These are phyloP conservation scores for Apis cerana DNA, from an alignment of 1,140 invertebrate species.

Conservation along the genomic window DNA sequence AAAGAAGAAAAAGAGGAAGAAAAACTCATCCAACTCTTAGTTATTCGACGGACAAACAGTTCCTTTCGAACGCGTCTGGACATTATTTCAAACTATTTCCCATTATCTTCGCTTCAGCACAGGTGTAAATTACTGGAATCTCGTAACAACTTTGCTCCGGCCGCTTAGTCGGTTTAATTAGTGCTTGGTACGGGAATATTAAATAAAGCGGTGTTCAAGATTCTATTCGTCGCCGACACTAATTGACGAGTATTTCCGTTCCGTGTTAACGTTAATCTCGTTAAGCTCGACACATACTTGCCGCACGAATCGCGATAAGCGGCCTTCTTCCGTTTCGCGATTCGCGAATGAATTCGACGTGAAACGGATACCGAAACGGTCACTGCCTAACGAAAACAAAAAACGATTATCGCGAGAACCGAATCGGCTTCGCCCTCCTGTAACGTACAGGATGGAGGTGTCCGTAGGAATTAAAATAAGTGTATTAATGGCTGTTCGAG, in stretches of 20 bases:
- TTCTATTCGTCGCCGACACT: constrained; percentile 2
- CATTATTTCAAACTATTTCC: too few species aligned
- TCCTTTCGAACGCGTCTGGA: neutral
- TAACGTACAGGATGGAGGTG: neutral
- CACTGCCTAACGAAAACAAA: too few species aligned
- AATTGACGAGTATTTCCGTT: constrained; percentile 40
- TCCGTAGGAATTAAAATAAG: constrained; percentile 10
- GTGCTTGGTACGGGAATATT: constrained; percentile 36
- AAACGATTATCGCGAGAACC: too few species aligned
- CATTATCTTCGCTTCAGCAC: neutral
- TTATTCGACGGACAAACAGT: too few species aligned
- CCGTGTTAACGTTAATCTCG: constrained; percentile 19
- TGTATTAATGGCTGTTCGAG: constrained; percentile 14
- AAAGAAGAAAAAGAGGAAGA: too few species aligned
- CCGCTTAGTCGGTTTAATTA: constrained; percentile 42
- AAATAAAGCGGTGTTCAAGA: constrained; percentile 23
- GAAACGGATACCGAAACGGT: neutral
- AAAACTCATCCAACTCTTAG: too few species aligned
- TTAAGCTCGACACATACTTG: neutral
- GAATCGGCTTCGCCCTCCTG: too few species aligned
- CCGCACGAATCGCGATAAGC: neutral
- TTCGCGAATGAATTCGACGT: neutral
- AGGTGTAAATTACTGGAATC: constrained; percentile 32
- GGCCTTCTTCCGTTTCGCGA: neutral
- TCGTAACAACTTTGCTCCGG: neutral